Conservation (phyloP, 2,113 vertebrate species). For the Ciconia stormi region DNA sequence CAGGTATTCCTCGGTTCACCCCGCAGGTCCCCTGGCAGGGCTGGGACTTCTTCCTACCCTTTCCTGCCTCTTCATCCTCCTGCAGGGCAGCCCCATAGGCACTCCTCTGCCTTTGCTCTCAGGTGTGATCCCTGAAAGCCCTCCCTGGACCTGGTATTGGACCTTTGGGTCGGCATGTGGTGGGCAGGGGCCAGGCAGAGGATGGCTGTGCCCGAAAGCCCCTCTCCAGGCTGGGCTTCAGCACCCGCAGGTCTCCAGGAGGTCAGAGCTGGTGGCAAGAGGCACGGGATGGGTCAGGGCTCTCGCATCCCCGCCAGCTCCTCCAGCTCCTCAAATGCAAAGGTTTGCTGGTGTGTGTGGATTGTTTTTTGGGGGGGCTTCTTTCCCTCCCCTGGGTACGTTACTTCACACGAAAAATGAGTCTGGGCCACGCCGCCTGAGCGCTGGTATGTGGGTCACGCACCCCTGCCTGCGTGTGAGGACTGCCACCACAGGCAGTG, state of each 20-base stretch:
- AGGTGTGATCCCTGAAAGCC: background rate
- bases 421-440: background rate
- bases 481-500: background rate
- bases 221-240: background rate
- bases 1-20: background rate
- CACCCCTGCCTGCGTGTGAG: background rate
- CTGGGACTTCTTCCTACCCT: background rate
- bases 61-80: background rate
- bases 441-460: background rate
- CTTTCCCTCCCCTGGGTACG: background rate
- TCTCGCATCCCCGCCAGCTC: background rate
- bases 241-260: background rate
- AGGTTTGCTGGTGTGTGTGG: background rate
- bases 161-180: background rate
- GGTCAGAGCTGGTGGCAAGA: background rate
- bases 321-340: background rate
- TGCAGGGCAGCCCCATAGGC: too few species aligned
- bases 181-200: background rate
- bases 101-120: background rate
- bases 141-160: background rate
- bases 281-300: background rate
- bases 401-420: background rate
- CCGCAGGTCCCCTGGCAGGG: background rate
- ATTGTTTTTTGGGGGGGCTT: background rate
- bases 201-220: background rate